A percentile compares a stretch with the other conserved stretches of the same genome.
phyloP scores from a whole-genome alignment of 1,140 invertebrate genomes.

The Adoxophyes honmai region DNA sequence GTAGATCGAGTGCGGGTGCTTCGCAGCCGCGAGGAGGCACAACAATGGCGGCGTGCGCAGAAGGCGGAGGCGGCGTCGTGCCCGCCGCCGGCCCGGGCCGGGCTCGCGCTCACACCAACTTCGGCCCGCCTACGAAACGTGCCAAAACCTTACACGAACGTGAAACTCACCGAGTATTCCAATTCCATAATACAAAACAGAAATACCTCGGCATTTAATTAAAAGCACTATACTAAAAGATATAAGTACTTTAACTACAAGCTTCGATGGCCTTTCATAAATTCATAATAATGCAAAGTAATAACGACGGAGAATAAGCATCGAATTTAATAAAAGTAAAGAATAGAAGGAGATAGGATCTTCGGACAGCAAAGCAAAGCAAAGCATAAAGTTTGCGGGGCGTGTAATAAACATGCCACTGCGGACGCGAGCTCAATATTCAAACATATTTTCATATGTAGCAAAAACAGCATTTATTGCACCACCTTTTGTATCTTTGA shows the following conservation, averaged over 20 bases:
- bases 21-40: constrained; percentile 16
- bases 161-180: neutral
- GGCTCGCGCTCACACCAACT: constrained; percentile 38
- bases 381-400: constrained; percentile 30
- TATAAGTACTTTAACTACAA: too few species aligned
- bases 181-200: constrained; percentile 2
- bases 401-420: constrained; percentile 35
- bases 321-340: constrained; percentile 33
- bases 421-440: constrained; percentile 24
- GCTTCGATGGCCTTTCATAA: constrained; percentile 14
- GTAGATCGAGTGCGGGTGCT: constrained; percentile 28
- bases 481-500: neutral
- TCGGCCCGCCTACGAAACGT: constrained; percentile 27
- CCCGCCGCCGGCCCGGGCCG: constrained; percentile 46
- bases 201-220: neutral
- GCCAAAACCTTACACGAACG: constrained; percentile 23
- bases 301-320: constrained; percentile 24
- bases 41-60: constrained; percentile 58
- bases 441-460: constrained; percentile 17
- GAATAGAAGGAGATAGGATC: constrained; percentile 28
- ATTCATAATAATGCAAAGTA: constrained; percentile 23
- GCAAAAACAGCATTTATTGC: constrained; percentile 12
- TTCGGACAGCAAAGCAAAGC: constrained; percentile 18
- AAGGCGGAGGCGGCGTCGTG: constrained; percentile 56
- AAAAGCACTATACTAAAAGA: too few species aligned